Evolutionary conservation across 2,888 invertebrate genomes (phyloP).

Genomic region (Meandrusa payeni): DNA sequence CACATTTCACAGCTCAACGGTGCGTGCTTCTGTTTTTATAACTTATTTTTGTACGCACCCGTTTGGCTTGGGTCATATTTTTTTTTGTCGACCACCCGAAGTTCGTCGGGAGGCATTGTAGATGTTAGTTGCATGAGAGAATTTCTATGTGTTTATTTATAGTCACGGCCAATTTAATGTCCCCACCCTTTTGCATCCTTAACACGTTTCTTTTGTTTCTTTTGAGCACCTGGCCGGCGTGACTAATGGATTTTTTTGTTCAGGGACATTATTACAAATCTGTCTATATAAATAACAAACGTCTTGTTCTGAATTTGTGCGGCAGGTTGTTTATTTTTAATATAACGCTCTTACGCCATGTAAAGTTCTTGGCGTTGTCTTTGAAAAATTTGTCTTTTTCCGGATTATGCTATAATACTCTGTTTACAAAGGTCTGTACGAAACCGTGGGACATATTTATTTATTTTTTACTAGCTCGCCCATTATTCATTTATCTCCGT

Average conservation of each 20-base stretch:
- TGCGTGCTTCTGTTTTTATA: constrained; percentile 6
- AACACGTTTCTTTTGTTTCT: background rate
- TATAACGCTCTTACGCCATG: too few relatives aligned
- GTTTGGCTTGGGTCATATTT: constrained; percentile 13
- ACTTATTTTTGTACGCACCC: constrained; percentile 16
- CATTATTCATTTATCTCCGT: too few relatives aligned
- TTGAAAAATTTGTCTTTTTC: too few relatives aligned
- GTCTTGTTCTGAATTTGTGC: too few relatives aligned
- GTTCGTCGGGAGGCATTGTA: constrained; percentile 19
- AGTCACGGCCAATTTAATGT: constrained; percentile 16
- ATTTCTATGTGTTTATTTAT: constrained; percentile 15
- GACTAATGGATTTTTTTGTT: background rate
- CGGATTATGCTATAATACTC: too few relatives aligned
- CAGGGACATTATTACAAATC: too few relatives aligned
- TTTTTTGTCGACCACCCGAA: constrained; percentile 20
- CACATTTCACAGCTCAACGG: background rate
- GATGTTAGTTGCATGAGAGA: background rate
- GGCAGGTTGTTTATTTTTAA: too few relatives aligned
- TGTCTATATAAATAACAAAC: too few relatives aligned
- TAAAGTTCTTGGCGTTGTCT: too few relatives aligned
- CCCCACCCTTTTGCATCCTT: constrained; percentile 8
- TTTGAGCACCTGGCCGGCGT: background rate
- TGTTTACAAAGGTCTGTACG: too few relatives aligned
- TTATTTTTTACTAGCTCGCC: too few relatives aligned
- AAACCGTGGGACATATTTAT: too few relatives aligned